Conservation (phyloP, 2,113 vertebrate genomes). For the Neomonachus schauinslandi region DNA sequence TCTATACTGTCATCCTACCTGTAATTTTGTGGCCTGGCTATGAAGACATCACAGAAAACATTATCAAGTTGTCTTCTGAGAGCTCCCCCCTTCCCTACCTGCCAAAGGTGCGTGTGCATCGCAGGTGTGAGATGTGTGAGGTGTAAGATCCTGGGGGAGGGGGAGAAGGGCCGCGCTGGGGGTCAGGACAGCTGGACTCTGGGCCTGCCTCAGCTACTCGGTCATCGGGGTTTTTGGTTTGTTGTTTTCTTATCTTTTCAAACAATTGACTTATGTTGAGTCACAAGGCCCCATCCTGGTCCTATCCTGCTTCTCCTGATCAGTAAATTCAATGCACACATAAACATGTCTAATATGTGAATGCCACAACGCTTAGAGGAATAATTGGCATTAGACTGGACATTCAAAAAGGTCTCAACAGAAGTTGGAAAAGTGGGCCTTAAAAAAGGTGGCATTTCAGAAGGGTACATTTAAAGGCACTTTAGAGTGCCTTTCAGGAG, state of each 20-base stretch:
- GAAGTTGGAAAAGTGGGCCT: background rate
- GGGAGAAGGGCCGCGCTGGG: background rate
- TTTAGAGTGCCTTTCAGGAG: slow-evolving; percentile 1
- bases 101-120: background rate
- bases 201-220: background rate
- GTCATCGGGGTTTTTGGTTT: background rate
- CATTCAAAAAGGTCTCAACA: background rate
- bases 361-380: background rate
- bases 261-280: background rate
- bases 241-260: background rate
- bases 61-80: background rate
- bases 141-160: background rate
- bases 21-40: background rate
- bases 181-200: background rate
- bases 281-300: background rate
- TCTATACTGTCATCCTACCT: background rate
- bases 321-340: background rate
- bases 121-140: background rate
- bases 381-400: background rate
- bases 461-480: background rate
- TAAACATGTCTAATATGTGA: background rate
- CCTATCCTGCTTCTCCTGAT: background rate
- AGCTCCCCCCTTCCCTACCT: background rate
- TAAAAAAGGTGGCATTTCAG: slow-evolving; percentile 3
- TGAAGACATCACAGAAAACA: background rate